Base-by-base conservation (phyloP, 2,888 invertebrate genomes). In the Torymus texanus region DNA sequence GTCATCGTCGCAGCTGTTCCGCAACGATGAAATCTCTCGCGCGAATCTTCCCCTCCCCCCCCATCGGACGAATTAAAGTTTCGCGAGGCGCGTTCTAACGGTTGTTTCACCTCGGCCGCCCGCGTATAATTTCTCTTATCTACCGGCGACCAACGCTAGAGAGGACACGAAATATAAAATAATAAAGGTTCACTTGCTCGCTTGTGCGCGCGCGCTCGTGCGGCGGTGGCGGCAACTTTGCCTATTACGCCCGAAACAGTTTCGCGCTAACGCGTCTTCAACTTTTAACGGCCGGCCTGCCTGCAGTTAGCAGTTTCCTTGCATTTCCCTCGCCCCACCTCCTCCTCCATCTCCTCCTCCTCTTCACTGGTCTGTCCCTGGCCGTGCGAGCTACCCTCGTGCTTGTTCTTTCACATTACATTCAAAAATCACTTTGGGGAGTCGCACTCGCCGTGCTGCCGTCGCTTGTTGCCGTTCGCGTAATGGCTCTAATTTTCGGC, bases 201-300 rank as follows among this genome's bases (percentile, higher is more conserved):
- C 61, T 76, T 81, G 79, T 77, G 70, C 78, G 75, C 65, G 68
- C 24, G 50, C 55, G 58, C 66, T 78, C 41, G 55, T 41, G 78
- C 81, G 79, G 78, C 77, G 63, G 62, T 65, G 59, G 55, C 21
- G 70, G 53, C 58, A 82, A 89, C 88, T 89, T 89, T 87, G 85
- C 87, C 89, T 88, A 89, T 89, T 89, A 89, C 86, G 84, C 81
- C 73, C 85, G 85, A 86, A 88, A 88, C 88, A 85, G 87, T 88
- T 88, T 86, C 85, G 84, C 83, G 85, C 86, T 87, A 89, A 88
- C 87, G 88, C 85, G 87, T 87, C 88, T 87, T 86, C 83, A 87
- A 89, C 88, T 89, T 89, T 88, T 87, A 88, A 88, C 87, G 85
- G 84, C 86, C 83, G 8, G 41, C 8, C 41, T 41, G 41, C 81